Evolutionary conservation across 2,888 invertebrate species (phyloP).

Genomic region (Phaedon cochleariae): DNA sequence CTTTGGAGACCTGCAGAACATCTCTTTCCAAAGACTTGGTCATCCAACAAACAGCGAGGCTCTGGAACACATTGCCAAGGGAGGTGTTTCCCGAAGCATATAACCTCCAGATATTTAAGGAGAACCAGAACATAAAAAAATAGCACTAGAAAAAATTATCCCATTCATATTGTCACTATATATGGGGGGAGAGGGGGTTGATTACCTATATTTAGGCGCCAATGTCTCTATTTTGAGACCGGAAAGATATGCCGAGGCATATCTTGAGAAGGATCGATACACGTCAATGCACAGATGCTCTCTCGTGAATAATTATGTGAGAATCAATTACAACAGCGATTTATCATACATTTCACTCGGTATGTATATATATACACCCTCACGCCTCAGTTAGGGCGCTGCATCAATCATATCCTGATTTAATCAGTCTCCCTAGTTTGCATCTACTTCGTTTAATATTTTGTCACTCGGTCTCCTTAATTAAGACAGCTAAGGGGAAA

Average conservation of each 20-base stretch:
- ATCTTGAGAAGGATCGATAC: slow-evolving; percentile 50
- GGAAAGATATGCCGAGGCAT: slow-evolving; percentile 9
- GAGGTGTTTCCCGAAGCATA: no score
- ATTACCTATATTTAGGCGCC: no score
- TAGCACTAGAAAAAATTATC: no score
- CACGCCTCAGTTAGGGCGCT: slow-evolving; percentile 43
- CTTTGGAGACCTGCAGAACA: no score
- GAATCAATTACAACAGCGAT: slow-evolving; percentile 62
- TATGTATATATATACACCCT: slow-evolving; percentile 38
- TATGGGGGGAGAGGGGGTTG: no score
- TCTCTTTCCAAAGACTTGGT: no score
- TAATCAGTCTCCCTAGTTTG: slow-evolving; percentile 53
- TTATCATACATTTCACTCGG: slow-evolving; percentile 57
- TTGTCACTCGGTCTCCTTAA: slow-evolving; percentile 40
- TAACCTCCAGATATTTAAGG: no score
- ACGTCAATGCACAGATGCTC: slow-evolving; percentile 61
- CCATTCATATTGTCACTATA: no score
- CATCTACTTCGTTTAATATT: slow-evolving; percentile 49
- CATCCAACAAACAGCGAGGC: no score
- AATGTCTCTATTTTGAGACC: no score
- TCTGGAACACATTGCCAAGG: no score
- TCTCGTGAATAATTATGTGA: slow-evolving; percentile 61
- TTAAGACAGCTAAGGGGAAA: slow-evolving; percentile 20
- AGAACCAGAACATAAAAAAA: no score
- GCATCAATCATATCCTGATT: slow-evolving; percentile 59